Base-by-base conservation (phyloP, 2,888 invertebrate genomes). In the Platynereis dumerilii region DNA sequence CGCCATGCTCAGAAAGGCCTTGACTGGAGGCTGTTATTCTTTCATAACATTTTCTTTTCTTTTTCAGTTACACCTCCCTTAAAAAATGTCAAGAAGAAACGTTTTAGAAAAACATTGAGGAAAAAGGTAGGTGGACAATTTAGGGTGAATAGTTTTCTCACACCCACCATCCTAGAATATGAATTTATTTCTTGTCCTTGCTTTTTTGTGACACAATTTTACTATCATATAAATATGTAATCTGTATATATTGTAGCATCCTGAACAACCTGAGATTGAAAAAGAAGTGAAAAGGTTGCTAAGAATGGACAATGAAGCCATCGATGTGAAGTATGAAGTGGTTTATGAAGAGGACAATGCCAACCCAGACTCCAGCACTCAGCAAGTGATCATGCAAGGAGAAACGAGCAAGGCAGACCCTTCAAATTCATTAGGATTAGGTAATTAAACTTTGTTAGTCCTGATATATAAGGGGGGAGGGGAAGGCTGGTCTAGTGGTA, bases 241-340 rank as follows among this genome's bases (percentile, higher is more conserved):
- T n/a, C n/a, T 26, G 20, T 17, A 55, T 24, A 28, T 59, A 15
- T 65, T 70, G 57, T 72, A 86, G 85, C 94, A 92, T 85, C 93
- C 94, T 0, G 97, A 97, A 85, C 94, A 95, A 27, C 96, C 97
- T 0, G 97, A 98, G 86, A 95, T 97, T 71, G 98, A 99, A 81
- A 96, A 96, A 82, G 98, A 99, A 86, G 94, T 99, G 0, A 96
- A 96, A 82, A 87, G 96, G 45, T 86, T 99, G 63, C 86, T 99
- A 10, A 87, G 96, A 70, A 91, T 76, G 52, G 97, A 97, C 80
- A 94, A 94, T 80, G 96, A 97, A 82, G 96, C 97, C 2, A 77
- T 80, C 20, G 78, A 80, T 64, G 81, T 83, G 2, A 80, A 79
- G 58, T 83, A 79, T 78, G 83, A 83, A 68, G 76, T 83, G 27